Conservation (phyloP, 2,113 vertebrate species). For the Uria aalge region DNA sequence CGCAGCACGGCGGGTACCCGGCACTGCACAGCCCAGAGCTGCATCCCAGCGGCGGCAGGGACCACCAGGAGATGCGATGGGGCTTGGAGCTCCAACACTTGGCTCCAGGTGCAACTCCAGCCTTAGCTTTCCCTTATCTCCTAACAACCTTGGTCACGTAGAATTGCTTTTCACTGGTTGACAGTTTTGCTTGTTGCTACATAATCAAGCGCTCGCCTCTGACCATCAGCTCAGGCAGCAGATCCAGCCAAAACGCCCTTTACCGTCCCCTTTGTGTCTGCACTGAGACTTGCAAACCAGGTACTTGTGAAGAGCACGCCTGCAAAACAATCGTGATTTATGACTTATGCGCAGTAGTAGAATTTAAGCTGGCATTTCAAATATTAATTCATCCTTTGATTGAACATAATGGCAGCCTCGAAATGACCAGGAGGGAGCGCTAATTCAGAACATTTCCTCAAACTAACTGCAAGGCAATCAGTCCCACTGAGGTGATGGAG, state of each 20-base stretch:
- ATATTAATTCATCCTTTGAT: not conserved
- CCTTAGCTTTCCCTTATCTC: not conserved
- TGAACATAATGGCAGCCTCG: not conserved
- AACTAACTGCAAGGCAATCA: not conserved
- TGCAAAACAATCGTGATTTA: not conserved
- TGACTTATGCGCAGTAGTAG: not conserved
- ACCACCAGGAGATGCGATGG: not conserved
- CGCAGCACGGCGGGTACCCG: accelerated
- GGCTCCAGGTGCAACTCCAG: not conserved
- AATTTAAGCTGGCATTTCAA: not conserved
- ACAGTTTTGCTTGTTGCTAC: accelerated
- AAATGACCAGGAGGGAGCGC: not conserved
- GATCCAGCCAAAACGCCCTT: not conserved
- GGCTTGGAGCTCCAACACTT: not conserved
- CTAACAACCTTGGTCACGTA: accelerated
- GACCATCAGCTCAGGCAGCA: not conserved
- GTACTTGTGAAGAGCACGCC: accelerated
- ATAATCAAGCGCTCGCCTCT: not conserved
- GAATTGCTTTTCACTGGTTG: not conserved
- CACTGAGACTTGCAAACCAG: not conserved
- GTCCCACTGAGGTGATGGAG: not conserved
- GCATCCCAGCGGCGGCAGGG: not conserved
- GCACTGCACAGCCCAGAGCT: not conserved
- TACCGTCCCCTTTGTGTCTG: not conserved
- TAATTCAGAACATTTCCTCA: not conserved